These are phyloP conservation scores for Drosophila lacicola DNA, from an alignment of 2,888 invertebrate species.

Conservation along the genomic window DNA sequence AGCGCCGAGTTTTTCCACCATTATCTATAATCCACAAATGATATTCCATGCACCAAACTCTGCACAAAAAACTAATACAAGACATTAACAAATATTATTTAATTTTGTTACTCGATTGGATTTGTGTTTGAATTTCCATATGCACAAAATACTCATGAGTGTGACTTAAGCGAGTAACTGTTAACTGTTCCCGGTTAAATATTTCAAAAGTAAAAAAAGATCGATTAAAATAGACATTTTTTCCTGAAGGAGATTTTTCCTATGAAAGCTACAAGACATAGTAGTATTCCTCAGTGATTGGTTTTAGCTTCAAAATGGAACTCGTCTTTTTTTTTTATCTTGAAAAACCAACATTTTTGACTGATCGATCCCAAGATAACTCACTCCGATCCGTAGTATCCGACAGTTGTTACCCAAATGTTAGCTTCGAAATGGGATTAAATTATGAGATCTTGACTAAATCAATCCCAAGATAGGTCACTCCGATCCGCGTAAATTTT, in stretches of 20 bases:
- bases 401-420: no score
- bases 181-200: background rate
- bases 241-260: no score
- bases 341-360: no score
- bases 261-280: background rate
- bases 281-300: no score
- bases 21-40: slow-evolving; percentile 12
- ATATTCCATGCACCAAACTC: slow-evolving; percentile 16
- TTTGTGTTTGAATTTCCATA: background rate
- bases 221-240: background rate
- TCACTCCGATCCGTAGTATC: no score
- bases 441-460: no score
- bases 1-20: slow-evolving; percentile 77
- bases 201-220: background rate
- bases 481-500: no score
- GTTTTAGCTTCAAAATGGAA: no score
- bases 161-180: slow-evolving; percentile 14
- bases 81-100: slow-evolving; percentile 4
- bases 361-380: no score
- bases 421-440: no score
- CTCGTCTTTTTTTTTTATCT: no score
- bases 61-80: slow-evolving; percentile 1
- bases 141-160: background rate
- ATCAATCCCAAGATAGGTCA: no score
- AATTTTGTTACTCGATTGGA: slow-evolving; percentile 9